Base-by-base conservation (phyloP, 2,888 invertebrate species). In the Ennomos quercinarius region DNA sequence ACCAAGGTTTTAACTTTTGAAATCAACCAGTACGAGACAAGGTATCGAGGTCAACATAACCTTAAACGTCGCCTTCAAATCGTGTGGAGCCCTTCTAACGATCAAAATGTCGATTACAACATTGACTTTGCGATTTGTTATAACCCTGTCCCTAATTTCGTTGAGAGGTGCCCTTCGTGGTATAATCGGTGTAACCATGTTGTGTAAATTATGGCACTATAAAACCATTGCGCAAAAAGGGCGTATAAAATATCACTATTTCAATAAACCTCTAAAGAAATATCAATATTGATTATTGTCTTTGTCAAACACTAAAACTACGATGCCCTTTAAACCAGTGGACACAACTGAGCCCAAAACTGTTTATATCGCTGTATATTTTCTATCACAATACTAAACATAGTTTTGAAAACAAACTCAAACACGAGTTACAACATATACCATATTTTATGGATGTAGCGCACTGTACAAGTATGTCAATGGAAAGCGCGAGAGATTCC, bases 401-500 rank as follows among this genome's bases (percentile, higher is more conserved):
- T 62, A 55, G 54, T 57, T 50, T 58, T 52, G 39, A 49, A 52
- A 53, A 56, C 41, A 50, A 61, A 56, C 49, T 38, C 53, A 54
- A 61, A 58, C 63, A 67, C 40, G 37, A 47, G 55, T 61, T 45
- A 60, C 57, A 62, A 59, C 56, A 51, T 64, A 63, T 64, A 35
- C 55, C 42, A 47, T n/a, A n/a, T n/a, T 55, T 17, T 47, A 46
- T 66, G 52, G 54, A 68, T 71, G 70, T 73, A 71, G 73, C 72
- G 70, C 74, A 64, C 66, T 61, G 81, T 72, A 83, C 84, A 90
- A 87, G 89, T 90, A 81, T 91, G 91, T 86, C 89, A 90, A 85
- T 90, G 91, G 90, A 92, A 91, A 92, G 90, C 87, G 89, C 90
- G 86, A 87, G 90, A 90, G 87, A 90, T 82, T 92, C 91, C 89